phyloP scores from a whole-genome alignment of 2,888 invertebrate genomes.

The Platycheirus rosarum region DNA sequence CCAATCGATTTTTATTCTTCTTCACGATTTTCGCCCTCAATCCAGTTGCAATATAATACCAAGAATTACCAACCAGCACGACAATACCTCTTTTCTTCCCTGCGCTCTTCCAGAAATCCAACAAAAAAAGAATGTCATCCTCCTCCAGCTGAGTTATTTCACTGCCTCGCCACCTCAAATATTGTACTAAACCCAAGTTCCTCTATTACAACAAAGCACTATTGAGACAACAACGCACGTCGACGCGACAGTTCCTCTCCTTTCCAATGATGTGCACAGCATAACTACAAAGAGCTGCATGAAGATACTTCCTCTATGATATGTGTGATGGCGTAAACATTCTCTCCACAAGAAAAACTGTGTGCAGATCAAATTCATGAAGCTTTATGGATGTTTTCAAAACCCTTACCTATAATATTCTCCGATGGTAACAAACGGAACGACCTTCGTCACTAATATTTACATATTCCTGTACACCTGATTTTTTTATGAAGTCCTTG shows the following conservation, averaged over 20 bases:
- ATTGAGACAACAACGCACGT: too few relatives aligned
- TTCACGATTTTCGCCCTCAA: not conserved
- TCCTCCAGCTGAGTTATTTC: slow-evolving; percentile 43
- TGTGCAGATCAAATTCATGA: slow-evolving; percentile 39
- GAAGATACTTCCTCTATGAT: slow-evolving; percentile 44
- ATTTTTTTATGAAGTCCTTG: slow-evolving; percentile 5
- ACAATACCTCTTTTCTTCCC: slow-evolving; percentile 51
- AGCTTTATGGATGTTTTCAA: slow-evolving; percentile 50
- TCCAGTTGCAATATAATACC: slow-evolving; percentile 56
- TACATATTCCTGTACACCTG: slow-evolving; percentile 16
- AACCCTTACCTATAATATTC: too few relatives aligned
- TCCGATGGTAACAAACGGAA: not conserved
- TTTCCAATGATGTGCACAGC: slow-evolving; percentile 40
- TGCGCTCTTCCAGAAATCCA: slow-evolving; percentile 18
- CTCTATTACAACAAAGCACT: slow-evolving; percentile 39
- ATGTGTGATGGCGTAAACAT: slow-evolving; percentile 45
- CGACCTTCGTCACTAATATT: slow-evolving; percentile 29
- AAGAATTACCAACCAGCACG: slow-evolving; percentile 51
- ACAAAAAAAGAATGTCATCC: slow-evolving; percentile 33
- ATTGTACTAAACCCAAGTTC: slow-evolving; percentile 43
- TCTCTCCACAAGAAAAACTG: slow-evolving; percentile 35
- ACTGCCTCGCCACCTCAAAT: slow-evolving; percentile 46
- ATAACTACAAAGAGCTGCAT: slow-evolving; percentile 40
- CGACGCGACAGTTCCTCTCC: slow-evolving; percentile 11
- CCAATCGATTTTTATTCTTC: slow-evolving; percentile 43